Evolutionary conservation across 2,797 vertebrate species (phyloP).

Genomic region (Megalops cyprinoides): DNA sequence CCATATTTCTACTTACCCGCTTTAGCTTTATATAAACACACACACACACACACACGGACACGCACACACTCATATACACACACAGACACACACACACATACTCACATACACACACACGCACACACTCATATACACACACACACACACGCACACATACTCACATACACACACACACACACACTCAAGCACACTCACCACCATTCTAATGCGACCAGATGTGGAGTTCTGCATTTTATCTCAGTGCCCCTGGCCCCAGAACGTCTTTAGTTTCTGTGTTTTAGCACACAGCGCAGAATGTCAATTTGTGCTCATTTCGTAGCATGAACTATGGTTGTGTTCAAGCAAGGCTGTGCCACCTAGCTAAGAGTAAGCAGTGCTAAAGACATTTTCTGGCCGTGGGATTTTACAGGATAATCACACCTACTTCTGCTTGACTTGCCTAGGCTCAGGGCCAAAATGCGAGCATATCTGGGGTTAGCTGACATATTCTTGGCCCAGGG

Average conservation of each 20-base stretch:
- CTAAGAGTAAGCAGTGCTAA: background rate
- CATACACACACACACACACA: too few relatives aligned
- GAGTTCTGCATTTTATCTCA: background rate
- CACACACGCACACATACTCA: too few relatives aligned
- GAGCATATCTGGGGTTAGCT: background rate
- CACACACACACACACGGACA: too few relatives aligned
- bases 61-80: too few relatives aligned
- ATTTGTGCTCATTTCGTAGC: background rate
- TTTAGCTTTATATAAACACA: too few relatives aligned
- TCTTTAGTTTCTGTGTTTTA: background rate
- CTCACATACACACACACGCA: too few relatives aligned
- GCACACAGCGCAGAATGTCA: too few relatives aligned
- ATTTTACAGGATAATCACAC: background rate
- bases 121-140: too few relatives aligned
- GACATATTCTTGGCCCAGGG: background rate
- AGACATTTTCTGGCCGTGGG: background rate
- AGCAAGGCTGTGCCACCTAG: background rate
- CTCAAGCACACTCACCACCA: too few relatives aligned
- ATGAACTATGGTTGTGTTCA: background rate
- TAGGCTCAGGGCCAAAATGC: background rate
- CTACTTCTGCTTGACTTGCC: background rate
- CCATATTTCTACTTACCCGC: background rate
- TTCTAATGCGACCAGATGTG: background rate
- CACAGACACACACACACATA: too few relatives aligned
- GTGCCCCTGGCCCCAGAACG: background rate